Evolutionary conservation across 2,888 invertebrate species (phyloP).

Genomic region (Pseudococcus jackbeardsleyi): DNA sequence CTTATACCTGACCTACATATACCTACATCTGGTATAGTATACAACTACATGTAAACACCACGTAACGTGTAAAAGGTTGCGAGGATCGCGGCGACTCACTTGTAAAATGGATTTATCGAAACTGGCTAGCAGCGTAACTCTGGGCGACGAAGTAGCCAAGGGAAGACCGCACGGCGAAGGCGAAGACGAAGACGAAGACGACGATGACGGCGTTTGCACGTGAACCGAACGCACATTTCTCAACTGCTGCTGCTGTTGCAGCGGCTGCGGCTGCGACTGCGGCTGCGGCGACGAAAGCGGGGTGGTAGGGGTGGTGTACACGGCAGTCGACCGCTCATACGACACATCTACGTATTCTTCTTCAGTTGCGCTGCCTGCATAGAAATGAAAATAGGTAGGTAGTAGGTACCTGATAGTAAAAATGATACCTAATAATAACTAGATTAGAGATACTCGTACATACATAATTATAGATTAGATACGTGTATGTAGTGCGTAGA

Average conservation of each 20-base stretch:
- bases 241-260: background rate
- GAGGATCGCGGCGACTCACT: constrained; percentile 72
- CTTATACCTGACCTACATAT: too few species aligned
- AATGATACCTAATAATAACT: too few species aligned
- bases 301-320: background rate
- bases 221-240: constrained; percentile 60
- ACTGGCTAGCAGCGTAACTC: constrained; percentile 74
- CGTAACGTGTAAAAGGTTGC: too few species aligned
- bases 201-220: constrained; percentile 56
- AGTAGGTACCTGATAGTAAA: too few species aligned
- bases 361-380: background rate
- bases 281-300: background rate
- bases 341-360: background rate
- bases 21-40: too few species aligned
- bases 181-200: constrained; percentile 36
- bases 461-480: too few species aligned
- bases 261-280: background rate
- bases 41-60: too few species aligned
- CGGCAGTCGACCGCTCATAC: background rate
- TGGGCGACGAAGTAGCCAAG: constrained; percentile 69
- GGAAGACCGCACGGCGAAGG: constrained; percentile 51
- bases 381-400: background rate
- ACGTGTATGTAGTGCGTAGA: too few species aligned
- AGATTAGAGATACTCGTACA: too few species aligned
- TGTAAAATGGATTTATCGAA: constrained; percentile 82